These are phyloP conservation scores for Atractosteus spatula DNA, from an alignment of 2,113 vertebrate species.

Conservation along the genomic window DNA sequence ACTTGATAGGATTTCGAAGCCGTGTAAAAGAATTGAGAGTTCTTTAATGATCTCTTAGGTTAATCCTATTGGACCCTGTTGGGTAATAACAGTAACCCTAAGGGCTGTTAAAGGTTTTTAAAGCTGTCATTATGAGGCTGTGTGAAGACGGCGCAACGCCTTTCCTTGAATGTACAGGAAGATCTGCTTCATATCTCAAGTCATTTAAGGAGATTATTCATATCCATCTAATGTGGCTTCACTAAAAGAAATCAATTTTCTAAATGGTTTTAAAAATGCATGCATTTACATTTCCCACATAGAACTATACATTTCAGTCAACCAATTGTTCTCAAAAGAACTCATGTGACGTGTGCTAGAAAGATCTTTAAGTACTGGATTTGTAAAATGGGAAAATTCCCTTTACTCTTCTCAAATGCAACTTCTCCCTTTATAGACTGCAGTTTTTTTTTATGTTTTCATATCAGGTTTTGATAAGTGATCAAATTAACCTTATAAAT, in stretches of 20 bases:
- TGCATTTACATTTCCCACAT: too few relatives aligned
- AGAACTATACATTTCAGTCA: too few relatives aligned
- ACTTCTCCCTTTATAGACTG: too few relatives aligned
- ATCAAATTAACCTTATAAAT: too few relatives aligned
- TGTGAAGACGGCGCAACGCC: not conserved
- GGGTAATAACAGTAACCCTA: not conserved
- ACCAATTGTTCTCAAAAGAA: too few relatives aligned
- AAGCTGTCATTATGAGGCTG: not conserved
- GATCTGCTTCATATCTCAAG: not conserved
- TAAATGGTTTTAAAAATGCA: not conserved
- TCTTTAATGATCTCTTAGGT: not conserved
- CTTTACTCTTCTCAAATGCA: too few relatives aligned
- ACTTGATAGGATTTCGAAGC: not conserved
- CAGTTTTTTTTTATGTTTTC: too few relatives aligned
- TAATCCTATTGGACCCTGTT: slow-evolving; percentile 2
- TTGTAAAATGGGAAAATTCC: too few relatives aligned
- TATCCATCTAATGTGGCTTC: not conserved
- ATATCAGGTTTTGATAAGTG: too few relatives aligned
- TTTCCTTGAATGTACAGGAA: not conserved
- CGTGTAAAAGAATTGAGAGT: not conserved
- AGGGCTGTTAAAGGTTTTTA: not conserved
- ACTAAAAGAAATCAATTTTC: not conserved
- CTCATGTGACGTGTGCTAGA: too few relatives aligned
- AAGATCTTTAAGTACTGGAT: too few relatives aligned
- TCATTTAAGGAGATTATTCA: slow-evolving; percentile 2